Percentiles rank a stretch among this genome's conserved stretches.
phyloP scores from a whole-genome alignment of 2,113 vertebrate species.

The Melierax canorus region DNA sequence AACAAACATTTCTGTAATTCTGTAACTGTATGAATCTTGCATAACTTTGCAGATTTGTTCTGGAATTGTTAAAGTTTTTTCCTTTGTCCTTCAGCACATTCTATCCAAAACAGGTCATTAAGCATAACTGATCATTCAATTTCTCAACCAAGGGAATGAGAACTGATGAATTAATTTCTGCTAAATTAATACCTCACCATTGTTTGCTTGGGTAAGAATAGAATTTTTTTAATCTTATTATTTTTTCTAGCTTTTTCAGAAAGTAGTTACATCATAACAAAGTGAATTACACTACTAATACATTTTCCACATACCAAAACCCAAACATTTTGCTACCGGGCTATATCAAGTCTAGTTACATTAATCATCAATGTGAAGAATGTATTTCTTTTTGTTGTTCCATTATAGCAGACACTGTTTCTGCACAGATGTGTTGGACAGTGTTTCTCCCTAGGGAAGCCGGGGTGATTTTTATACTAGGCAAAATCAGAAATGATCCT shows the following conservation, averaged over 20 bases:
- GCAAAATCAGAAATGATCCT: not conserved
- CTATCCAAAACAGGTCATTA: not conserved
- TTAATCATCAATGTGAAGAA: not conserved
- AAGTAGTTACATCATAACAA: not conserved
- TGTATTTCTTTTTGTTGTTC: not conserved
- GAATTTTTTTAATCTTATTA: not conserved
- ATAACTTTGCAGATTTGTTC: not conserved
- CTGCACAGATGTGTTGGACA: not conserved
- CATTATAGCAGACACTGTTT: not conserved
- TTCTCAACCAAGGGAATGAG: not conserved
- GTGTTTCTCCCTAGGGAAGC: not conserved
- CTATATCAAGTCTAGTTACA: not conserved
- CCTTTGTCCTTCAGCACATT: not conserved
- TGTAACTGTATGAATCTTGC: not conserved
- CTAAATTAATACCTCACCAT: not conserved
- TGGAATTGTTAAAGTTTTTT: not conserved
- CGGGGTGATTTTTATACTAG: not conserved
- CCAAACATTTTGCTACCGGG: not conserved
- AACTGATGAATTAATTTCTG: not conserved
- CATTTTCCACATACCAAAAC: not conserved
- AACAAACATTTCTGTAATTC: not conserved
- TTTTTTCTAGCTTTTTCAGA: not conserved
- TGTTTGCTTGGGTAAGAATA: not conserved
- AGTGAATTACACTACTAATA: not conserved
- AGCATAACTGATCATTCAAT: not conserved